Evolutionary conservation across 2,797 vertebrate species (phyloP).

Genomic region (Eutrigla gurnardus): DNA sequence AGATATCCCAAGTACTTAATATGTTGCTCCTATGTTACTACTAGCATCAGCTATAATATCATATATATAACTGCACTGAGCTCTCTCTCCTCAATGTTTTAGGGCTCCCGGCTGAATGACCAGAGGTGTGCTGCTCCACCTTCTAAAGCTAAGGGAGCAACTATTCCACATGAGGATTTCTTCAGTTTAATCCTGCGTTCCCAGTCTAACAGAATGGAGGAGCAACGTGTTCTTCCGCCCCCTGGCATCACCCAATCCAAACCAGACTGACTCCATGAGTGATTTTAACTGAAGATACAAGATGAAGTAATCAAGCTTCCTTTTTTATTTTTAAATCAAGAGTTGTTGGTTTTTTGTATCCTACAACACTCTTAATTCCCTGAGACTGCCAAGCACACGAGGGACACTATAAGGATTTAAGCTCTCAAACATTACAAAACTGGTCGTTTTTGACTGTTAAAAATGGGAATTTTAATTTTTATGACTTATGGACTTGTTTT

Average conservation of each 20-base stretch:
- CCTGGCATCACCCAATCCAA: slow-evolving; percentile 70
- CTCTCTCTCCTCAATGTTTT: background rate
- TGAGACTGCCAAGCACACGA: background rate
- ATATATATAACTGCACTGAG: too few relatives aligned
- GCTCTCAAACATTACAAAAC: background rate
- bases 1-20: background rate
- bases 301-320: slow-evolving; percentile 39
- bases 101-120: slow-evolving; percentile 96
- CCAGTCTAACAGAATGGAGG: slow-evolving; percentile 96
- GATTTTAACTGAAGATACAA: slow-evolving; percentile 12
- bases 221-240: slow-evolving; percentile 91
- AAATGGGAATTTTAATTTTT: slow-evolving; percentile 3
- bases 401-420: background rate
- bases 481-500: slow-evolving; percentile 24
- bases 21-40: too few relatives aligned
- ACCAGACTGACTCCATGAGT: slow-evolving; percentile 75
- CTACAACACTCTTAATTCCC: slow-evolving; percentile 6
- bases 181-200: slow-evolving; percentile 95
- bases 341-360: slow-evolving; percentile 3
- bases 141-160: slow-evolving; percentile 85
- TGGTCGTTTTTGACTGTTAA: slow-evolving; percentile 4
- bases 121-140: slow-evolving; percentile 93
- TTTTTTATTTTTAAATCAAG: background rate
- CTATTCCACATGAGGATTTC: slow-evolving; percentile 94
- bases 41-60: too few relatives aligned